phyloP scores from a whole-genome alignment of 1,140 invertebrate species.

The Drosophila sechellia region DNA sequence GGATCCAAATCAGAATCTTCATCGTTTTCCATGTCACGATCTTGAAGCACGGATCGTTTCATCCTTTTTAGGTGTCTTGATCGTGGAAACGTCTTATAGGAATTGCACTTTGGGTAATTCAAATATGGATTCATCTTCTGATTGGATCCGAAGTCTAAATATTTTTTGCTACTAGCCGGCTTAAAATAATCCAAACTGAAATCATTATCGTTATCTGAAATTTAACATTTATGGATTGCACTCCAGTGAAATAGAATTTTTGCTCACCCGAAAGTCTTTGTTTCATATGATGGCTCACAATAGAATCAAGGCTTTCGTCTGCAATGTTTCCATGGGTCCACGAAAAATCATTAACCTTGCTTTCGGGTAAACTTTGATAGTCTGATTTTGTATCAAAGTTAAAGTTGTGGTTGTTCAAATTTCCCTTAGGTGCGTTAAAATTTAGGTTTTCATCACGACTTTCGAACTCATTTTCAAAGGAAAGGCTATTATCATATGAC shows the following conservation, averaged over 20 bases:
- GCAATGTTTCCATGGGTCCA: background rate
- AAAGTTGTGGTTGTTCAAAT: background rate
- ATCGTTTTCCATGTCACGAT: background rate
- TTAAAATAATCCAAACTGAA: background rate
- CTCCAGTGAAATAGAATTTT: background rate
- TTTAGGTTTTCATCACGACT: background rate
- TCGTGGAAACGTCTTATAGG: background rate
- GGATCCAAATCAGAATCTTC: background rate
- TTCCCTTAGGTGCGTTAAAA: background rate
- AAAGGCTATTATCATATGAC: no score
- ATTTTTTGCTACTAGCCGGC: background rate
- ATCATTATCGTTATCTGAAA: background rate
- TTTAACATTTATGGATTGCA: no score
- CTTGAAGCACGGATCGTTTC: background rate
- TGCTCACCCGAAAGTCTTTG: slow-evolving; percentile 11
- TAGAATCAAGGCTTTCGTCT: slow-evolving; percentile 1
- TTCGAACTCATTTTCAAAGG: background rate
- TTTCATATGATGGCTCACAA: slow-evolving; percentile 4
- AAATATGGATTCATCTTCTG: background rate
- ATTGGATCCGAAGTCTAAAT: background rate
- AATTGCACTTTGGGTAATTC: background rate
- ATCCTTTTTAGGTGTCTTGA: background rate
- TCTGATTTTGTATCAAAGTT: background rate
- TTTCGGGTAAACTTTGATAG: background rate
- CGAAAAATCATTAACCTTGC: background rate